Conservation (phyloP, 2,113 vertebrate species). For the Syngnathus scovelli region DNA sequence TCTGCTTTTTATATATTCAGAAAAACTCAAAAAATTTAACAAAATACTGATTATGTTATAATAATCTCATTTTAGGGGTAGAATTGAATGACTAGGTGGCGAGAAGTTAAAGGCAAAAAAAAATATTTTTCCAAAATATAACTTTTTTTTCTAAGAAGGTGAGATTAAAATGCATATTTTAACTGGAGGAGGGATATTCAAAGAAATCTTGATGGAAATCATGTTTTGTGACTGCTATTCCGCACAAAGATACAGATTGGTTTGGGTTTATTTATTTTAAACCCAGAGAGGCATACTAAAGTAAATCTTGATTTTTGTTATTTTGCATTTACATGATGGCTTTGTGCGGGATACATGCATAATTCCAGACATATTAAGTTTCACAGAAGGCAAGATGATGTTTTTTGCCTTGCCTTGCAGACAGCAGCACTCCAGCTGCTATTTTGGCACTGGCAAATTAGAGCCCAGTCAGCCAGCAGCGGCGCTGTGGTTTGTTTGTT, state of each 20-base stretch:
- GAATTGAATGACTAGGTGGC: no score
- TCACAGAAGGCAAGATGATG: background rate
- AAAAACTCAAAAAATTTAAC: no score
- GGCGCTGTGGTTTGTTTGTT: slow-evolving; percentile 56
- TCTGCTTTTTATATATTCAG: no score
- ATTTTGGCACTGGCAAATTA: slow-evolving; percentile 56
- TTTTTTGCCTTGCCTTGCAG: background rate
- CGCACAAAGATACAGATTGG: background rate
- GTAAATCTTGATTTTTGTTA: background rate
- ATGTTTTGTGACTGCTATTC: background rate
- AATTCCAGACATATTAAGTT: background rate
- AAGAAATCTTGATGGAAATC: background rate
- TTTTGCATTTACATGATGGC: background rate
- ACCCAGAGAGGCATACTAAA: background rate
- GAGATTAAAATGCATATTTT: no score
- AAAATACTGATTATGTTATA: no score
- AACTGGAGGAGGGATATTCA: background rate
- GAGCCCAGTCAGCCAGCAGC: slow-evolving; percentile 57
- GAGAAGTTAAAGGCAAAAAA: no score
- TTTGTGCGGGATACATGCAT: background rate
- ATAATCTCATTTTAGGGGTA: no score
- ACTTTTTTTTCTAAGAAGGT: no score
- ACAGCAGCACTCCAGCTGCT: slow-evolving; percentile 24
- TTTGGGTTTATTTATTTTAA: background rate
- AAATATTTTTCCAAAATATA: no score